Conservation (phyloP, 2,113 vertebrate species). For the Callionymus lyra region DNA sequence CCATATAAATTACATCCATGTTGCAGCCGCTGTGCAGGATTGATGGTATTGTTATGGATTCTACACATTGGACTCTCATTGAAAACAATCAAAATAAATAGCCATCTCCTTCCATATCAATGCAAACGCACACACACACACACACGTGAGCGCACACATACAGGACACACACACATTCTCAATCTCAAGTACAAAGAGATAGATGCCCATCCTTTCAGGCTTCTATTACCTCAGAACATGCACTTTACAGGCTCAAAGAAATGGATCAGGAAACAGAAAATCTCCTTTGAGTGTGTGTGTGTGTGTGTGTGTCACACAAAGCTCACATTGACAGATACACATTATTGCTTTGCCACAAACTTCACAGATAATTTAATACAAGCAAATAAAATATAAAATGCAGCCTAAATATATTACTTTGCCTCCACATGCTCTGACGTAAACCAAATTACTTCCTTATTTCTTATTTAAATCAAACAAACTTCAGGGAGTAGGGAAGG, state of each 20-base stretch:
- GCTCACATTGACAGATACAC: constrained; percentile 15
- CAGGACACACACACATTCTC: constrained; percentile 1
- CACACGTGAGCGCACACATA: constrained; percentile 7
- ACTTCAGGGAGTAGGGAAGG: no score
- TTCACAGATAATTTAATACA: no score
- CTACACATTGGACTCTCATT: constrained; percentile 47
- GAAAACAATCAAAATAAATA: constrained; percentile 64
- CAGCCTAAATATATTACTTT: no score
- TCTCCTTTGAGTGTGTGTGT: constrained; percentile 4
- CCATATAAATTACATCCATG: constrained; percentile 72
- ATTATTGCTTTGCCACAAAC: no score
- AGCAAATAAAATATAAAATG: no score
- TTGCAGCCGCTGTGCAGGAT: constrained; percentile 56
- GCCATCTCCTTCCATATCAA: constrained; percentile 43
- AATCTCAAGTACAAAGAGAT: constrained; percentile 31
- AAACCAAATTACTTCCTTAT: no score
- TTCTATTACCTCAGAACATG: constrained; percentile 36
- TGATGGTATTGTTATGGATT: constrained; percentile 68
- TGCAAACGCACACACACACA: constrained; percentile 18
- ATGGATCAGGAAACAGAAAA: constrained; percentile 10
- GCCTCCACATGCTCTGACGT: no score
- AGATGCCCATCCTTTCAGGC: constrained; percentile 15
- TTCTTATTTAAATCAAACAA: no score
- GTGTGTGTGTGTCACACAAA: constrained; percentile 6
- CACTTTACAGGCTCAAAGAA: constrained; percentile 22